Conservation (phyloP, 2,888 invertebrate species). For the Sminthurides aquaticus region DNA sequence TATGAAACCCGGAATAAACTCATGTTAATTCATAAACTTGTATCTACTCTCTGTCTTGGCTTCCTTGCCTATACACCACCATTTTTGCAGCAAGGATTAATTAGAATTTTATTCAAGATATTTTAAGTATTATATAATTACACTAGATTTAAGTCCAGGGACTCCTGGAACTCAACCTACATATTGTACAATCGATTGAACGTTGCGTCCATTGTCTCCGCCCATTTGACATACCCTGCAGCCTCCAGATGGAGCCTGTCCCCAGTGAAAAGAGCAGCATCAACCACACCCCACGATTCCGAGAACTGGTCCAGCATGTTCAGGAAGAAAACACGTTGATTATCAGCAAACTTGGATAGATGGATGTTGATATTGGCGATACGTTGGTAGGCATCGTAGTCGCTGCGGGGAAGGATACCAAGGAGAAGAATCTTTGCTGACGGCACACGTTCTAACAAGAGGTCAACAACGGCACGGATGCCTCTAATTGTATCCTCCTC, state of each 20-base stretch:
- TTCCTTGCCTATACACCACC: too few relatives aligned
- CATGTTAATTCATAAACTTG: too few relatives aligned
- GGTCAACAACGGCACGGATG: slow-evolving; percentile 47
- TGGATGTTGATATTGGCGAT: slow-evolving; percentile 18
- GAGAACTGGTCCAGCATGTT: slow-evolving; percentile 38
- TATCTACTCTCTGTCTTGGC: too few relatives aligned
- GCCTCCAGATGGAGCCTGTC: slow-evolving; percentile 31
- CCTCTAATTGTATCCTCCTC: slow-evolving; percentile 49
- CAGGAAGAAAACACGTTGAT: slow-evolving; percentile 28
- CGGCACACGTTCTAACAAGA: slow-evolving; percentile 43
- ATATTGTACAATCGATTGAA: slow-evolving; percentile 26
- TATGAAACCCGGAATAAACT: too few relatives aligned
- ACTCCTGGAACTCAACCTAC: too few relatives aligned
- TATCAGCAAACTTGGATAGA: slow-evolving; percentile 28
- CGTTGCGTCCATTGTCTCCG: slow-evolving; percentile 29
- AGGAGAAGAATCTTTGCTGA: slow-evolving; percentile 22
- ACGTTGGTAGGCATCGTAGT: slow-evolving; percentile 6
- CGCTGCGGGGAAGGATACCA: slow-evolving; percentile 21
- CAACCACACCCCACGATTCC: slow-evolving; percentile 24
- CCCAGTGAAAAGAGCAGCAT: slow-evolving; percentile 19
- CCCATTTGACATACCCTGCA: slow-evolving; percentile 36
- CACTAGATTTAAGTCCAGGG: too few relatives aligned
- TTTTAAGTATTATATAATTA: too few relatives aligned
- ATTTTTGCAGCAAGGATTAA: too few relatives aligned
- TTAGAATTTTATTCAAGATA: too few relatives aligned